A percentile compares a stretch with the other conserved stretches of the same genome.
Conservation (phyloP, 1,140 invertebrate species). For the Hycleus cichorii region DNA sequence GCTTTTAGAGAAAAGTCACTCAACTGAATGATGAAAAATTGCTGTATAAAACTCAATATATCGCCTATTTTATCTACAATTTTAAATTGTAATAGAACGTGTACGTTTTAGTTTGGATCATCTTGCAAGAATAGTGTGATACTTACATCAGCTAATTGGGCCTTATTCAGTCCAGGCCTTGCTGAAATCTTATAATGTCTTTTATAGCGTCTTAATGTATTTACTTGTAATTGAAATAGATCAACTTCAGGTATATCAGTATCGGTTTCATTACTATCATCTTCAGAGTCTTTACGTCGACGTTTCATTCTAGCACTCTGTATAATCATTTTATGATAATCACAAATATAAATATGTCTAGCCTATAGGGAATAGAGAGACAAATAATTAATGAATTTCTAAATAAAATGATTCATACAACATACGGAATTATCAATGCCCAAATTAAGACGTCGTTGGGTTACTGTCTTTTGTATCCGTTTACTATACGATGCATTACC, state of each 20-base stretch:
- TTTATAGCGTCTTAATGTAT: slow-evolving; percentile 88
- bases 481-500: slow-evolving; percentile 97
- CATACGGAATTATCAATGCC: slow-evolving; percentile 76
- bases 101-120: too few species aligned
- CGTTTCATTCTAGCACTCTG: slow-evolving; percentile 82
- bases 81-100: too few species aligned
- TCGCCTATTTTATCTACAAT: too few species aligned
- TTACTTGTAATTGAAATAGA: slow-evolving; percentile 86
- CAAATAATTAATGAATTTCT: background rate
- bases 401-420: slow-evolving; percentile 10
- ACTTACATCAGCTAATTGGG: slow-evolving; percentile 92
- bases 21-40: too few species aligned
- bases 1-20: too few species aligned
- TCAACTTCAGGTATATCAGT: slow-evolving; percentile 88
- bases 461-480: slow-evolving; percentile 92
- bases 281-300: slow-evolving; percentile 84
- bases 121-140: too few species aligned
- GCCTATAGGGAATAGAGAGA: slow-evolving; percentile 49
- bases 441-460: slow-evolving; percentile 82
- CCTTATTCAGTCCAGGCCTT: slow-evolving; percentile 85
- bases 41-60: too few species aligned
- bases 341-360: slow-evolving; percentile 93
- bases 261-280: slow-evolving; percentile 82
- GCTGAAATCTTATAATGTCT: slow-evolving; percentile 87
- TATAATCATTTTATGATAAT: slow-evolving; percentile 91